Conservation (phyloP, 2,113 vertebrate genomes). For the Arenaria interpres region DNA sequence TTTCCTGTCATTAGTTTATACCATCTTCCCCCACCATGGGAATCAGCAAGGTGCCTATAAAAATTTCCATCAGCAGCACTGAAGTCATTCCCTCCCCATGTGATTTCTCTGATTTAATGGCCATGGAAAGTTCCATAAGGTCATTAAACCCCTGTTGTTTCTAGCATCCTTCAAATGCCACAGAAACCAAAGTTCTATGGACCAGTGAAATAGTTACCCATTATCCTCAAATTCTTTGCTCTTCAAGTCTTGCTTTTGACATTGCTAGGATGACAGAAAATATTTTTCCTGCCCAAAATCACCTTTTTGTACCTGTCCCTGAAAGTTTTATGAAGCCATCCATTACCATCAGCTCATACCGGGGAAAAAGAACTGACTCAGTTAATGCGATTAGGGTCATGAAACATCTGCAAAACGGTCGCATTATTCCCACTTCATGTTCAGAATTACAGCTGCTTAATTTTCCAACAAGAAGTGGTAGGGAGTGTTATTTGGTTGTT, state of each 20-base stretch:
- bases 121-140: not conserved
- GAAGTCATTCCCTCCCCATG: not conserved
- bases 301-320: constrained; percentile 1
- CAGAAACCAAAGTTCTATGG: not conserved
- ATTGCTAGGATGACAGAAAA: constrained; percentile 2
- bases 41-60: constrained; percentile 2
- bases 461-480: constrained; percentile 6
- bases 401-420: constrained; percentile 30
- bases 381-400: constrained; percentile 12
- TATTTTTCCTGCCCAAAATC: not conserved
- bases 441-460: constrained; percentile 32
- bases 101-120: constrained; percentile 31
- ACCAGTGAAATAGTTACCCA: not conserved
- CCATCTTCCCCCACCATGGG: not conserved
- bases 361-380: not conserved
- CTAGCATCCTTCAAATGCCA: not conserved
- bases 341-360: not conserved
- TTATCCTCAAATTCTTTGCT: not conserved
- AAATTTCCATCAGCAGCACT: not conserved
- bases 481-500: not conserved
- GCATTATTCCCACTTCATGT: constrained; percentile 1
- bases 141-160: constrained; percentile 24
- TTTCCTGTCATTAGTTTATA: not conserved
- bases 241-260: not conserved
- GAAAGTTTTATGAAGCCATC: constrained; percentile 21